A percentile compares a stretch with the other conserved stretches of the same genome.
phyloP scores from a whole-genome alignment of 2,113 vertebrate species.

The Bubalus kerabau region DNA sequence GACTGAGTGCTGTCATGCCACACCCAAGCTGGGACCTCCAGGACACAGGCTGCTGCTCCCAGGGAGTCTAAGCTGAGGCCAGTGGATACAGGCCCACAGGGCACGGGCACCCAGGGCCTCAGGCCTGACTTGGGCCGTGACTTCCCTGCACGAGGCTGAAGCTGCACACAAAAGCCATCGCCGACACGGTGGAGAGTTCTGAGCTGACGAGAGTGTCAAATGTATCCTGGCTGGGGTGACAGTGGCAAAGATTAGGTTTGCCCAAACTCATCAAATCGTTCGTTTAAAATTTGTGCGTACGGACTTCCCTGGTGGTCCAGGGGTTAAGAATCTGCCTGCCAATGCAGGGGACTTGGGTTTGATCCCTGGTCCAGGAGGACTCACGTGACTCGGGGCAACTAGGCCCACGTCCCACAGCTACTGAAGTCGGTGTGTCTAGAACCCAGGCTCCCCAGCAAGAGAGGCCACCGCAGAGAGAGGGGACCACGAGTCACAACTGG shows the following conservation, averaged over 20 bases:
- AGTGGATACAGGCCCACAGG: accelerated
- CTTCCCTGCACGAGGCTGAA: background rate
- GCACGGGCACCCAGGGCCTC: background rate
- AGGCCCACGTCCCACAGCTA: background rate
- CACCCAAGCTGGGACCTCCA: background rate
- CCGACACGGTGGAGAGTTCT: accelerated
- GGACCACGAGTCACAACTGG: background rate
- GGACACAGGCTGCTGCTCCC: background rate
- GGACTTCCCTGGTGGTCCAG: background rate
- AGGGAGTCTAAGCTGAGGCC: background rate
- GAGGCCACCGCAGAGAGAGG: background rate
- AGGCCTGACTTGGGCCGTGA: background rate
- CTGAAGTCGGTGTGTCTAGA: background rate
- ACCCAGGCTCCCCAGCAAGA: background rate
- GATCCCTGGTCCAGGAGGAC: background rate
- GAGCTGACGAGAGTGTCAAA: accelerated
- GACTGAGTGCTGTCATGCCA: background rate
- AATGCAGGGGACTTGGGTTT: background rate
- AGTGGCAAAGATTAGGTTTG: accelerated
- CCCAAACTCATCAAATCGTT: background rate
- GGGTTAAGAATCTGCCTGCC: background rate
- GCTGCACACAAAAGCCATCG: background rate
- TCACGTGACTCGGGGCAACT: background rate
- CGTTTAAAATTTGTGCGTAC: background rate
- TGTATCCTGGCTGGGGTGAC: accelerated